phyloP scores from a whole-genome alignment of 2,888 invertebrate genomes.

The Cistogaster globosa region DNA sequence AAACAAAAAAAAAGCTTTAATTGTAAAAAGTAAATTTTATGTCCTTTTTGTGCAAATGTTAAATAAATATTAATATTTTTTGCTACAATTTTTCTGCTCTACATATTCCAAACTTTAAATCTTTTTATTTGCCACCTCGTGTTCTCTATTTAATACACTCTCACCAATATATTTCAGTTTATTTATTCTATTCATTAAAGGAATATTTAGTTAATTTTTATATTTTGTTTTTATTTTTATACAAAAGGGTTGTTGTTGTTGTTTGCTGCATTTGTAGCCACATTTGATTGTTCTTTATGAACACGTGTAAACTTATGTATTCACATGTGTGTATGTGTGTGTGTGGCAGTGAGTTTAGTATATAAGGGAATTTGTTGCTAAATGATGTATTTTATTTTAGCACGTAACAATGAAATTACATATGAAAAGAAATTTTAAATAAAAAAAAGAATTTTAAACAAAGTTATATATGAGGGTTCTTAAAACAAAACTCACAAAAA shows the following conservation, averaged over 20 bases:
- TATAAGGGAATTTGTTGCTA: slow-evolving; percentile 61
- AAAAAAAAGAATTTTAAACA: slow-evolving; percentile 18
- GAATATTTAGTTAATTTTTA: slow-evolving; percentile 74
- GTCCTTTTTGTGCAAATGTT: slow-evolving; percentile 70
- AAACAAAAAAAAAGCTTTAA: slow-evolving; percentile 63
- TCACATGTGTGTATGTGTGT: background rate
- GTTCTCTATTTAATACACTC: background rate
- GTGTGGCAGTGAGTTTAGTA: slow-evolving; percentile 10
- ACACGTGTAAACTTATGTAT: slow-evolving; percentile 23
- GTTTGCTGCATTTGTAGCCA: slow-evolving; percentile 56
- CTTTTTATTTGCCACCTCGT: no score
- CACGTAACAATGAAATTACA: slow-evolving; percentile 79
- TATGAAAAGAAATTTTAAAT: slow-evolving; percentile 20
- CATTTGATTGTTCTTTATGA: slow-evolving; percentile 10
- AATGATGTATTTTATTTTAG: slow-evolving; percentile 77
- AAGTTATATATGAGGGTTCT: slow-evolving; percentile 56
- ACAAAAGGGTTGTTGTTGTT: background rate
- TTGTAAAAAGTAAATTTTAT: slow-evolving; percentile 70
- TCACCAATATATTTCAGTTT: slow-evolving; percentile 15
- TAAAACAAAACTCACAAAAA: slow-evolving; percentile 36
- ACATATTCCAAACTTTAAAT: no score
- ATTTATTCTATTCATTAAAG: slow-evolving; percentile 71
- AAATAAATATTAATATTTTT: slow-evolving; percentile 75
- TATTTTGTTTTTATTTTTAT: slow-evolving; percentile 70
- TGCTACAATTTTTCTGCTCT: slow-evolving; percentile 21